Conservation (phyloP, 2,888 invertebrate species). For the Hoplodrina blanda region DNA sequence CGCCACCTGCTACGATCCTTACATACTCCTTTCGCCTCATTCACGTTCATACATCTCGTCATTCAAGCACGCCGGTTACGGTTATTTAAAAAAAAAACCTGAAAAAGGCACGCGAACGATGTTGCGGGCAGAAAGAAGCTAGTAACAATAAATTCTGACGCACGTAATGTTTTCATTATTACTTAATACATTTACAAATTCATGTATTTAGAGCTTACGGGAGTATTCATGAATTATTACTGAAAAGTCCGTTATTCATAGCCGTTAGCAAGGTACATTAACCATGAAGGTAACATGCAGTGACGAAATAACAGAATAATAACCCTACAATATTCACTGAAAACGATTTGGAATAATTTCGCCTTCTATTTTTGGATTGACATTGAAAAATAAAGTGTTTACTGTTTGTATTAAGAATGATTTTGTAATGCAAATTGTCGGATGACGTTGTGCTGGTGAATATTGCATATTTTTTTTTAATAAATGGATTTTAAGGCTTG, state of each 20-base stretch:
- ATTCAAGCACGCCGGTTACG: too few relatives aligned
- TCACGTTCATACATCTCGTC: too few relatives aligned
- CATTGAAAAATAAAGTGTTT: slow-evolving; percentile 26
- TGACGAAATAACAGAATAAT: slow-evolving; percentile 29
- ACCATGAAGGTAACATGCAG: slow-evolving; percentile 34
- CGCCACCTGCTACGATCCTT: too few relatives aligned
- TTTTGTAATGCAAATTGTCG: slow-evolving; percentile 5
- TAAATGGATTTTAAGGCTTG: too few relatives aligned
- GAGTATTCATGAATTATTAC: slow-evolving; percentile 53
- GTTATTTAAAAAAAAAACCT: too few relatives aligned
- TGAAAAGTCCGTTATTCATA: slow-evolving; percentile 50
- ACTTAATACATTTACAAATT: slow-evolving; percentile 49
- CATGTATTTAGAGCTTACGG: slow-evolving; percentile 54
- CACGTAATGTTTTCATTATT: slow-evolving; percentile 44
- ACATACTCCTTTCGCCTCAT: too few relatives aligned
- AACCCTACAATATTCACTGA: slow-evolving; percentile 11
- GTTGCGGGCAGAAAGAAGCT: too few relatives aligned
- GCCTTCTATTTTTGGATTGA: slow-evolving; percentile 12
- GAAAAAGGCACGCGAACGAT: too few relatives aligned
- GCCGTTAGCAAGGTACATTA: slow-evolving; percentile 42
- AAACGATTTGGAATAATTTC: slow-evolving; percentile 17
- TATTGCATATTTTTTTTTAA: too few relatives aligned
- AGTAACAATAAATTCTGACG: slow-evolving; percentile 3
- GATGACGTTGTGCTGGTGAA: neutral
- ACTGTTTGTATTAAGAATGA: neutral